Evolutionary conservation across 2,113 vertebrate genomes (phyloP).

Genomic region (Oncorhynchus nerka): DNA sequence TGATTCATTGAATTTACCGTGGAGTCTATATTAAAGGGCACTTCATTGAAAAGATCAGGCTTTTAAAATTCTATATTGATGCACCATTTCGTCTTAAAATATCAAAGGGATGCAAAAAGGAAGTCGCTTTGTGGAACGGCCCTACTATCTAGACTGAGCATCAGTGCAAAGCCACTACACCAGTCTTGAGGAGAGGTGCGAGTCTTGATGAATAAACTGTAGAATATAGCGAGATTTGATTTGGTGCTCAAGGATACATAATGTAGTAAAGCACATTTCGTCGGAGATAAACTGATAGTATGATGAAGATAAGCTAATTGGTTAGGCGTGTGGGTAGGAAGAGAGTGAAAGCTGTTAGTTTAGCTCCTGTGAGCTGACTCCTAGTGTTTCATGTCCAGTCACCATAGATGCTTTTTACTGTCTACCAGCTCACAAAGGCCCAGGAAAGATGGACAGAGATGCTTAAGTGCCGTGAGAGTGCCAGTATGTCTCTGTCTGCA

Average conservation of each 20-base stretch:
- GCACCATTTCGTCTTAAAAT: too few species aligned
- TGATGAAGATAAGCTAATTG: conserved; percentile 41
- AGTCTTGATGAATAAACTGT: not conserved
- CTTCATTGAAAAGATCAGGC: too few species aligned
- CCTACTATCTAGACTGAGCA: not conserved
- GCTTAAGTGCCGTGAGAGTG: not conserved
- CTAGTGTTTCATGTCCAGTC: conserved; percentile 76
- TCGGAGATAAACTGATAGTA: conserved; percentile 21
- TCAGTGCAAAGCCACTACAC: not conserved
- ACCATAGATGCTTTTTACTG: conserved; percentile 84
- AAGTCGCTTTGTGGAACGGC: too few species aligned
- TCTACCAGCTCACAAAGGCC: conserved; percentile 80
- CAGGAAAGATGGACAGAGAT: conserved; percentile 46
- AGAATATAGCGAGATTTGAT: conserved; percentile 15
- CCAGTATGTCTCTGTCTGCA: conserved; percentile 22
- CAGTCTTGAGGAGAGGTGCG: not conserved
- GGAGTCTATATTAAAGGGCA: too few species aligned
- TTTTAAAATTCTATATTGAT: too few species aligned
- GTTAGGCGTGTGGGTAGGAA: not conserved
- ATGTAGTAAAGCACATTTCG: not conserved
- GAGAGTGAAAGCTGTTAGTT: not conserved
- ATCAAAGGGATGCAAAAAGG: too few species aligned
- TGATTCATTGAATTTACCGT: too few species aligned
- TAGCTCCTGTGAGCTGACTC: conserved; percentile 5
- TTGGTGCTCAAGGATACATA: not conserved